A percentile compares a stretch with the other conserved stretches of the same genome.
phyloP scores from a whole-genome alignment of 2,113 vertebrate genomes.

The Syrmaticus mikado region DNA sequence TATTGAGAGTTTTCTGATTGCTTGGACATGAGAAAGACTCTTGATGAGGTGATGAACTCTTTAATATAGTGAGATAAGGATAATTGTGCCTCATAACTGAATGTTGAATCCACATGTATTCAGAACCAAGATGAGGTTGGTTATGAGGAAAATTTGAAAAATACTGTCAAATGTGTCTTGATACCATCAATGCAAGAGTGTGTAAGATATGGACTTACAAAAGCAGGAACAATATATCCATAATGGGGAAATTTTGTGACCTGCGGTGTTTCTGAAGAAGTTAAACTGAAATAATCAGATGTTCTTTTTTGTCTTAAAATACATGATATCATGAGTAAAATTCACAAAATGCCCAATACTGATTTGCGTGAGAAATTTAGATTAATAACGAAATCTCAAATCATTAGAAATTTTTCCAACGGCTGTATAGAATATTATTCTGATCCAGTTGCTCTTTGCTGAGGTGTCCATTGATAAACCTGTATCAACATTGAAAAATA shows the following conservation, averaged over 20 bases:
- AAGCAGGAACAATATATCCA: neutral
- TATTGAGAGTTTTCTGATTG: neutral
- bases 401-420: slow-evolving; percentile 7
- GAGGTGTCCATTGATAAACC: neutral
- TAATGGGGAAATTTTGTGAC: neutral
- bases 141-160: neutral
- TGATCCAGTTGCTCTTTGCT: neutral
- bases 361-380: neutral
- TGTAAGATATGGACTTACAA: neutral
- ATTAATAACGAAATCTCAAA: neutral
- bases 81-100: neutral
- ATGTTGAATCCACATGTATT: neutral
- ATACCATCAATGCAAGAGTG: neutral
- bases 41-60: neutral
- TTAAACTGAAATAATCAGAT: neutral
- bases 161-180: neutral
- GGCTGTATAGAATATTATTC: neutral
- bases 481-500: neutral
- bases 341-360: neutral
- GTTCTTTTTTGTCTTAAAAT: slow-evolving; percentile 15
- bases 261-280: neutral
- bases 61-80: neutral
- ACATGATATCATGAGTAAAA: neutral
- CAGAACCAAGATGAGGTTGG: neutral
- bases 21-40: neutral